Evolutionary conservation across 2,113 vertebrate genomes (phyloP), one percentile per base, ranked within the genome.

Genomic region (Grammomys dolichurus): DNA sequence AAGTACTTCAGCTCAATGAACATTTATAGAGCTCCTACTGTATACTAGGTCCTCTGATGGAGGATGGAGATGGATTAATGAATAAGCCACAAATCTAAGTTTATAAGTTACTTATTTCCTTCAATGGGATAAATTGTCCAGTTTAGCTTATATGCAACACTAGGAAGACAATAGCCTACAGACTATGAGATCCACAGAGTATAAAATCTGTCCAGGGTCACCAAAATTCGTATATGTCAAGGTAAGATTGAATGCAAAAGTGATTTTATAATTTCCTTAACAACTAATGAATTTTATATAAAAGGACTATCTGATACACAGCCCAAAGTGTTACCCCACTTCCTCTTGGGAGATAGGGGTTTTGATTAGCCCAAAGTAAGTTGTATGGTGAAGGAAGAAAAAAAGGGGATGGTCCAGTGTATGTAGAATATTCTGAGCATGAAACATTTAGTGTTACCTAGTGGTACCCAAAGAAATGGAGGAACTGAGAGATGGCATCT

Each of bases 351-450:
- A 86, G 40, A 28, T 86, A 22, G 22, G 19, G n/a, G 51, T 48
- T 75, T 91, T 86, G n/a, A 72, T 17, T 51, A 43, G 31, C 10
- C 2, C 13, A 87, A 51, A 28, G 5, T 22, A 26, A 90, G 10
- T 24, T 26, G 0, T 70, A 16, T 16, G 36, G 10, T 36, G 0
- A 10, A 48, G 48, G 20, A 63, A 76, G 26, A 82, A 36, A 26
- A 20, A 33, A 87, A 70, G 26, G 13, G 33, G 5, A 2, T 33
- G 6, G 16, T 36, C 10, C 0, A 2, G 17, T 19, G 5, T n/a
- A 0, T 0, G 0, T 24, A 46, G 33, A 1, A 43, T 92, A 85
- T 65, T 5, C 73, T 84, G 54, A 28, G 13, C 7, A 26, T 19
- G n/a, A 31, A 7, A 0, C 10, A 10, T 31, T 51, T 73, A 63